Conservation (phyloP, 2,888 invertebrate genomes). For the Cryptocheilus praepositus region DNA sequence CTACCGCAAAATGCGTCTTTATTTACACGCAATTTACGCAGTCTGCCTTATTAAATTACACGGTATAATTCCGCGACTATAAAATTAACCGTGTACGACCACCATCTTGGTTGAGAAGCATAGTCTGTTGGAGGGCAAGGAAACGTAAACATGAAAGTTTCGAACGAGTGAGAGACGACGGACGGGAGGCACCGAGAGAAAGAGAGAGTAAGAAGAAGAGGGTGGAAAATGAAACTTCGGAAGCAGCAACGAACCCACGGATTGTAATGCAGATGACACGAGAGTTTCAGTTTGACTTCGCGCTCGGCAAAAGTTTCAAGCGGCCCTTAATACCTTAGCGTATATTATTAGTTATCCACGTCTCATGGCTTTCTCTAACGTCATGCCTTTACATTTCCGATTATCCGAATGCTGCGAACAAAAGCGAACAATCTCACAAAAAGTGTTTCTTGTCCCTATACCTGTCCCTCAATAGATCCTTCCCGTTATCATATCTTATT, state of each 20-base stretch:
- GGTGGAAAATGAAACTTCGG: slow-evolving; percentile 38
- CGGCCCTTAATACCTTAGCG: slow-evolving; percentile 30
- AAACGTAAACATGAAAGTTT: slow-evolving; percentile 43
- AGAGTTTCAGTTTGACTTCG: slow-evolving; percentile 58
- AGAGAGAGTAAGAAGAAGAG: slow-evolving; percentile 14
- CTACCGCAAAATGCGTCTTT: neutral
- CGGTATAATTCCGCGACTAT: slow-evolving; percentile 50
- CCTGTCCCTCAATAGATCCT: too few relatives aligned
- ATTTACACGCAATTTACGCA: neutral
- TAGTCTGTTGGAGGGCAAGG: slow-evolving; percentile 12
- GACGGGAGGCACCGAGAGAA: slow-evolving; percentile 9
- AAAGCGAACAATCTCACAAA: too few relatives aligned
- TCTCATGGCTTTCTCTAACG: slow-evolving; percentile 4
- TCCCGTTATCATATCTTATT: too few relatives aligned
- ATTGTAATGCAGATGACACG: slow-evolving; percentile 59
- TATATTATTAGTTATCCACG: slow-evolving; percentile 28
- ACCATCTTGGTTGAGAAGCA: slow-evolving; percentile 16
- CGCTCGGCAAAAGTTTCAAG: slow-evolving; percentile 50
- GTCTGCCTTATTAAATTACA: slow-evolving; percentile 46
- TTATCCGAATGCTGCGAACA: too few relatives aligned
- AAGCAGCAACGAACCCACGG: slow-evolving; percentile 45
- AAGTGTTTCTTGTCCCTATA: too few relatives aligned
- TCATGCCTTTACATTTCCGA: too few relatives aligned
- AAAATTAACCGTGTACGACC: slow-evolving; percentile 51
- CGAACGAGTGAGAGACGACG: slow-evolving; percentile 11